A percentile compares a stretch with the other conserved stretches of the same genome.
Conservation (phyloP, 2,797 vertebrate genomes). For the Muscicapa striata region DNA sequence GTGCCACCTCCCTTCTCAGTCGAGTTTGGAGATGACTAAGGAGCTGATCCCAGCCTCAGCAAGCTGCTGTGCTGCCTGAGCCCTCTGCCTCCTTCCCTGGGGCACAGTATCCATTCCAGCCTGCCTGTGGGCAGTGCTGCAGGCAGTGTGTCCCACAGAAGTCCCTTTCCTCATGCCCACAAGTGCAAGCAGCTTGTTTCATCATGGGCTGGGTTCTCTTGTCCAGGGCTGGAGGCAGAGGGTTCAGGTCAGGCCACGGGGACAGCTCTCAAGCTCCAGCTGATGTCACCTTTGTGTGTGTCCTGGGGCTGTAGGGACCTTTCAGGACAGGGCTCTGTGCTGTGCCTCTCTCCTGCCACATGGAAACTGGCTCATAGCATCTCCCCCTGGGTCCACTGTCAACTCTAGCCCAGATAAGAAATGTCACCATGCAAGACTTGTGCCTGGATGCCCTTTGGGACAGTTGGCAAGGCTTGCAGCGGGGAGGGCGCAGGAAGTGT, state of each 20-base stretch:
- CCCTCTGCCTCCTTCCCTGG: not conserved
- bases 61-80: not conserved
- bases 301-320: not conserved
- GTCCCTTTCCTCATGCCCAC: not conserved
- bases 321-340: not conserved
- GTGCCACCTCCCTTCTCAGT: not conserved
- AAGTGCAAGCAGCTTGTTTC: not conserved
- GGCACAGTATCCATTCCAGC: not conserved
- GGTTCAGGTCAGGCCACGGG: not conserved
- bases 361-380: not conserved
- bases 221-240: not conserved
- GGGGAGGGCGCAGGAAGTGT: not conserved
- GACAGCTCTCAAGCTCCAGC: not conserved
- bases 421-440: not conserved
- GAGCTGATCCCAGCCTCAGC: not conserved
- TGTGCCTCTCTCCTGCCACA: rapidly evolving
- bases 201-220: not conserved
- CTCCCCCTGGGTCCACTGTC: not conserved
- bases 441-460: constrained; percentile 12
- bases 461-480: constrained; percentile 11
- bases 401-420: constrained; percentile 43
- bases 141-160: not conserved
- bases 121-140: not conserved
- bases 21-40: not conserved
- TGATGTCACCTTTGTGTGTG: not conserved